Evolutionary conservation across 2,888 invertebrate genomes (phyloP), one percentile per base, ranked within the genome.

Genomic region (Heliconius hortense): DNA sequence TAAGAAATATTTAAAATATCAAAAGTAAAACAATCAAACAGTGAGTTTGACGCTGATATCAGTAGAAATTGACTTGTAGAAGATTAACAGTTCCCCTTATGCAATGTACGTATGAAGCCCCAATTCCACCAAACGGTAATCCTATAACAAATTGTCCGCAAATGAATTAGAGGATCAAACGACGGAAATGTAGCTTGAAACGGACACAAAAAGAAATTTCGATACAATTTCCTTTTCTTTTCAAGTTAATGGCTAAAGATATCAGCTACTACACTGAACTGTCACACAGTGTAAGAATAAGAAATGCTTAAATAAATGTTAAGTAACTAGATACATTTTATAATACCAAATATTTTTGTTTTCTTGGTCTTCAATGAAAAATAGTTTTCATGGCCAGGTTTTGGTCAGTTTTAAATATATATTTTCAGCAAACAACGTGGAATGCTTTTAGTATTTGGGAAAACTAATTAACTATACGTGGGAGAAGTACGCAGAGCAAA

Each of bases 111-210:
- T 60, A 68, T 59, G 35, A 18, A 3, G 31, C 18, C 31, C 73
- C 73, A 67, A 66, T 67, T 66, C 35, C 35, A 28, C 21, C 63
- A 35, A 76, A 63, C 62, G 53, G 69, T 73, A 69, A 76, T 70
- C 64, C 64, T 63, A 67, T 69, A 69, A 73, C 60, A 66, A 73
- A 70, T 60, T 48, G 64, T 73, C 73, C 59, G 56, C 64, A 73
- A 76, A 73, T 76, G 63, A 73, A 70, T 63, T 63, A 73, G 28
- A 70, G 63, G 73, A 73, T 73, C 63, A 76, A 73, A 76, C 26
- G 63, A 56, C 39, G 48, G 39, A n/a, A 76, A 73, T 62, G 48
- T 18, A 43, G 39, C 53, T 76, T 56, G 68, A 72, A 69, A 69
- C n/a, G n/a, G n/a, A 56, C 24, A 69, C n/a, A 73, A 73, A 43